Conservation (phyloP, 2,888 invertebrate genomes). For the Platycheirus rosarum region DNA sequence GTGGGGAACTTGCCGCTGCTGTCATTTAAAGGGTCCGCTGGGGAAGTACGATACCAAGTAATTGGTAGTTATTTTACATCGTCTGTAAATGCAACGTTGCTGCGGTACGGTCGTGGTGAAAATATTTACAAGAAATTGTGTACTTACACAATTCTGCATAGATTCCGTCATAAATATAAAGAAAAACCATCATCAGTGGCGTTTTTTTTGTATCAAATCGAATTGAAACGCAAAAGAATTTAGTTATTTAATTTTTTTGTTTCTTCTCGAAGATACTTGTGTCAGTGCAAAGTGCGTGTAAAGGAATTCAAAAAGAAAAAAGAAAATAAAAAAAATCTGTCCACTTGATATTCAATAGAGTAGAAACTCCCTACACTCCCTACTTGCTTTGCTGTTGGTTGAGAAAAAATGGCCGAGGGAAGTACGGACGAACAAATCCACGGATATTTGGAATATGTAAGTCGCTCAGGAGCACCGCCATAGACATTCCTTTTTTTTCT, state of each 20-base stretch:
- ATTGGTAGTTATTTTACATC: constrained; percentile 37
- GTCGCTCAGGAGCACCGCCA: constrained; percentile 30
- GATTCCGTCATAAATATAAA: not conserved
- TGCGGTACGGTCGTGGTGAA: constrained; percentile 31
- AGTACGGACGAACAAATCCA: constrained; percentile 63
- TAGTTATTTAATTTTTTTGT: too few species aligned
- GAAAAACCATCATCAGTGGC: not conserved
- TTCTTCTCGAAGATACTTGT: constrained; percentile 18
- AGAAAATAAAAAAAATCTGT: constrained; percentile 26
- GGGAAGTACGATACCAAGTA: constrained; percentile 28
- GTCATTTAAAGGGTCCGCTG: constrained; percentile 42
- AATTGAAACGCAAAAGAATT: constrained; percentile 7
- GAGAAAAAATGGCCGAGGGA: constrained; percentile 64
- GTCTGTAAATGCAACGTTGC: constrained; percentile 58
- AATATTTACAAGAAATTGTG: constrained; percentile 16
- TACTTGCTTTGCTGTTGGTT: constrained; percentile 8
- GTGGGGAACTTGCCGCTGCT: constrained; percentile 39
- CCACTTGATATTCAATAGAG: constrained; percentile 10
- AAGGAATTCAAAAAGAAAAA: constrained; percentile 17
- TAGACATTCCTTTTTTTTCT: constrained; percentile 1
- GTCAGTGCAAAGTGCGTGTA: constrained; percentile 26
- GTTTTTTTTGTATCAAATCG: not conserved
- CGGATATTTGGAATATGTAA: constrained; percentile 70
- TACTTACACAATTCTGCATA: constrained; percentile 7
- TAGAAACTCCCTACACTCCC: constrained; percentile 35